Evolutionary conservation across 1,140 invertebrate species (phyloP).

Genomic region (Telenomus remus): DNA sequence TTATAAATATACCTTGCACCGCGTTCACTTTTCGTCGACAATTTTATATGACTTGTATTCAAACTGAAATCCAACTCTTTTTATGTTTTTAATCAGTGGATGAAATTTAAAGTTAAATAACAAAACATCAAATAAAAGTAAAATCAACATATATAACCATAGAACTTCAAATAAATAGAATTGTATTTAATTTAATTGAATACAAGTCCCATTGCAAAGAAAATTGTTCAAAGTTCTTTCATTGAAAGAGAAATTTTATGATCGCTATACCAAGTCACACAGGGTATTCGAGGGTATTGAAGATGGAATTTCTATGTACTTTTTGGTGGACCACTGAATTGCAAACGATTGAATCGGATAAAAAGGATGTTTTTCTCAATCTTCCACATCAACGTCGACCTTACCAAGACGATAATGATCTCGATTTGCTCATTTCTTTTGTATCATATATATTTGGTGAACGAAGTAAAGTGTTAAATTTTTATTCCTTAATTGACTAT

Average conservation of each 20-base stretch:
- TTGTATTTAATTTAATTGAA: too few species aligned
- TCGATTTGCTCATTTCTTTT: constrained; percentile 12
- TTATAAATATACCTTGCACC: constrained; percentile 1
- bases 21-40: not conserved
- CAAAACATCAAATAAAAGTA: not conserved
- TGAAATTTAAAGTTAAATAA: too few species aligned
- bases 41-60: not conserved
- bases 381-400: constrained; percentile 58
- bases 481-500: too few species aligned
- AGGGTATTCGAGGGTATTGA: constrained; percentile 63
- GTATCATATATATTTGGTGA: too few species aligned
- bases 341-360: constrained; percentile 71
- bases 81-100: too few species aligned
- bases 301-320: constrained; percentile 68
- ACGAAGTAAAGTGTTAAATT: too few species aligned
- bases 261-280: constrained; percentile 70
- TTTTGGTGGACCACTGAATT: constrained; percentile 68
- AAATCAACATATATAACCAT: not conserved
- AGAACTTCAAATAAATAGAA: not conserved
- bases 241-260: constrained; percentile 46
- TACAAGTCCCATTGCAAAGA: constrained; percentile 28
- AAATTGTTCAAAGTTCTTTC: constrained; percentile 55
- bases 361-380: constrained; percentile 63
- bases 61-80: too few species aligned
- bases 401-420: constrained; percentile 37